phyloP scores from a whole-genome alignment of 2,797 vertebrate genomes.

The Phoxinus dragarum region DNA sequence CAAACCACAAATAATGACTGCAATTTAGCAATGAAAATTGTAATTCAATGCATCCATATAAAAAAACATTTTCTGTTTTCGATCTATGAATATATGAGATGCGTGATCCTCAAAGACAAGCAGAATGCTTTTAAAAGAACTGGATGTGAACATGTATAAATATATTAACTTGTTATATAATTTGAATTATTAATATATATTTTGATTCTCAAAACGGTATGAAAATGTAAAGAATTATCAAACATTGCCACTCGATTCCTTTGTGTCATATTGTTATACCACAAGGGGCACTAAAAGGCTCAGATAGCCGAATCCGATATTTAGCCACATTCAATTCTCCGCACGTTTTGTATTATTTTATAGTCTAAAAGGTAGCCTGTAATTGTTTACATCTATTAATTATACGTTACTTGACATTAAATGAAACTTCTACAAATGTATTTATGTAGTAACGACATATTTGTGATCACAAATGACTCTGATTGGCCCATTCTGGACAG shows the following conservation, averaged over 20 bases:
- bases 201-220: not conserved
- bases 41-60: not conserved
- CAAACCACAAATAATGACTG: not conserved
- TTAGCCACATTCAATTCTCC: not conserved
- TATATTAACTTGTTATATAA: no score
- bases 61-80: not conserved
- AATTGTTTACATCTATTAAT: not conserved
- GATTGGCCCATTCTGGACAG: not conserved
- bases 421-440: not conserved
- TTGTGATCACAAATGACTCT: not conserved
- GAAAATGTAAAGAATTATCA: not conserved
- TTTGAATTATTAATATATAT: not conserved
- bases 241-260: not conserved
- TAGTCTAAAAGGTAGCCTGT: not conserved
- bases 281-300: not conserved
- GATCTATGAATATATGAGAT: not conserved
- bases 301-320: not conserved
- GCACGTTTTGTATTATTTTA: not conserved
- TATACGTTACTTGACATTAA: not conserved
- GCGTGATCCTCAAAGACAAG: not conserved
- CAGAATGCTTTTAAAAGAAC: not conserved
- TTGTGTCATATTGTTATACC: not conserved
- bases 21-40: not conserved
- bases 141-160: not conserved
- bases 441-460: not conserved